Evolutionary conservation across 2,888 invertebrate genomes (phyloP).

Genomic region (Synergus gifuensis): DNA sequence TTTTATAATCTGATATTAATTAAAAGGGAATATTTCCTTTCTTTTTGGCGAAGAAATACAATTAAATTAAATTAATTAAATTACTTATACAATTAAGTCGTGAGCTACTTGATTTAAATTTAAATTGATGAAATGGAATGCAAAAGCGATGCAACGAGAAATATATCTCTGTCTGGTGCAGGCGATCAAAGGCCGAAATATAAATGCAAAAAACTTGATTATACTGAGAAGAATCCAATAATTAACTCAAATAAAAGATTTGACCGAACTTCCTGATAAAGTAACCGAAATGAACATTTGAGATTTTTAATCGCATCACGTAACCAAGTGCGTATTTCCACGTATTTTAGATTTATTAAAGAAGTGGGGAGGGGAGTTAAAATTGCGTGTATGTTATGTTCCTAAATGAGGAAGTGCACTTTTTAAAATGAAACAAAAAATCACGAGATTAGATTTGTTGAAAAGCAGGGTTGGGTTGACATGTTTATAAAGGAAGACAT

Average conservation of each 20-base stretch:
- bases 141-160: neutral
- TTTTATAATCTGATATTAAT: too few relatives aligned
- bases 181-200: neutral
- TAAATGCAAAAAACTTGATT: neutral
- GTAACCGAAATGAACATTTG: neutral
- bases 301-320: neutral
- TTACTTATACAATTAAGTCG: too few relatives aligned
- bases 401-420: neutral
- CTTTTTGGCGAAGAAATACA: too few relatives aligned
- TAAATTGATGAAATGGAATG: too few relatives aligned
- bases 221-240: neutral
- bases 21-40: too few relatives aligned
- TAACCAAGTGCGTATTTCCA: neutral
- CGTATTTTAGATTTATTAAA: neutral
- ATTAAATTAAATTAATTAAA: too few relatives aligned
- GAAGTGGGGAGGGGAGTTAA: neutral
- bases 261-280: neutral
- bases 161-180: neutral
- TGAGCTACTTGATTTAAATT: too few relatives aligned
- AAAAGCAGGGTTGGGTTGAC: too few relatives aligned
- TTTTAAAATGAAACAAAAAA: neutral
- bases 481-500: too few relatives aligned
- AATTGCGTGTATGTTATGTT: neutral
- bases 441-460: too few relatives aligned
- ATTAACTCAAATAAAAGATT: slow-evolving; percentile 23